A percentile compares a stretch with the other conserved stretches of the same genome.
Evolutionary conservation across 1,140 invertebrate species (phyloP).

Genomic region (Temnothorax longispinosus): DNA sequence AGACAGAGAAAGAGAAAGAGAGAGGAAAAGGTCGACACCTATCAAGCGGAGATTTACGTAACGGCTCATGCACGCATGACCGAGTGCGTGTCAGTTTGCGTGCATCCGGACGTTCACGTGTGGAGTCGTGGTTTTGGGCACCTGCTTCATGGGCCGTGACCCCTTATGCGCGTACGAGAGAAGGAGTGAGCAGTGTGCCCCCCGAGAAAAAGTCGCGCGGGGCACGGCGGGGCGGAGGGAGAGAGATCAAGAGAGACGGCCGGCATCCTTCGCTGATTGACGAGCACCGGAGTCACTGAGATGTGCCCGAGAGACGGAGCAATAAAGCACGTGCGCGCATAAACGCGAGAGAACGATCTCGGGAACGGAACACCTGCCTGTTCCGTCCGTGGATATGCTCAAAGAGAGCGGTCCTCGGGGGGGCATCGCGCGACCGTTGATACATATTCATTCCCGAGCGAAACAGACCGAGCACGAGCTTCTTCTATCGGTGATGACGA

Average conservation of each 20-base stretch:
- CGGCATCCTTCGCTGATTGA: slow-evolving; percentile 82
- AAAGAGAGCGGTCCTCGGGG: slow-evolving; percentile 42
- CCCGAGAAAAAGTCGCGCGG: slow-evolving; percentile 38
- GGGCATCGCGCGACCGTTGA: slow-evolving; percentile 54
- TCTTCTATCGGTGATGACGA: slow-evolving; percentile 27
- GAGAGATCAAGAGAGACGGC: slow-evolving; percentile 47
- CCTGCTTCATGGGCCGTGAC: slow-evolving; percentile 77
- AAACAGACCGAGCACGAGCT: slow-evolving; percentile 14
- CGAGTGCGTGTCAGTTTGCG: slow-evolving; percentile 65
- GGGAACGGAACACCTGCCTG: slow-evolving; percentile 80
- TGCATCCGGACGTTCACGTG: slow-evolving; percentile 47
- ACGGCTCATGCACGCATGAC: slow-evolving; percentile 60
- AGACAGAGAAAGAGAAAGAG: neutral
- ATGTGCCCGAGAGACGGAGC: slow-evolving; percentile 77
- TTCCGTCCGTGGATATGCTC: slow-evolving; percentile 36
- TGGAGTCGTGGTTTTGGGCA: slow-evolving; percentile 64
- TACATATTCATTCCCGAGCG: slow-evolving; percentile 69
- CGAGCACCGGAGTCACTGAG: slow-evolving; percentile 82
- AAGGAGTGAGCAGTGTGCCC: slow-evolving; percentile 19
- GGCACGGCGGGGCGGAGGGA: slow-evolving; percentile 11
- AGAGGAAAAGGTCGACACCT: neutral
- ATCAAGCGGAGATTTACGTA: slow-evolving; percentile 70
- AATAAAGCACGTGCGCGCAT: slow-evolving; percentile 84
- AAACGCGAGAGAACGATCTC: slow-evolving; percentile 81
- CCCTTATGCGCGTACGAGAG: slow-evolving; percentile 62